These are phyloP conservation scores for Stercorarius parasiticus DNA, from an alignment of 2,113 vertebrate species.

Conservation along the genomic window DNA sequence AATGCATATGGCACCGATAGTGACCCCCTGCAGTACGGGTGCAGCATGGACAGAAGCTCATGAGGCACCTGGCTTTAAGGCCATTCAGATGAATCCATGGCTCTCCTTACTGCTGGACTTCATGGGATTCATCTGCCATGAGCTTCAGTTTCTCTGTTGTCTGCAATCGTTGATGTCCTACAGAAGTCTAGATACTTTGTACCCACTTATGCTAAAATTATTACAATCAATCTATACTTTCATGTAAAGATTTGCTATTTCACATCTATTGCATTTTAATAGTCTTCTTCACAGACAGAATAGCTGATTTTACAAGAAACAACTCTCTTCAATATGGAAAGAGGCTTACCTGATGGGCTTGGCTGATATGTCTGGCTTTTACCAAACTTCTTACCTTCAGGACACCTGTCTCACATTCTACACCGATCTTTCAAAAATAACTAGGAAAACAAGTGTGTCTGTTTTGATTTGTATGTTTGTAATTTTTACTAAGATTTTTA, in stretches of 20 bases:
- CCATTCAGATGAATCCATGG: background rate
- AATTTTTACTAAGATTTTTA: background rate
- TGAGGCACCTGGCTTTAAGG: background rate
- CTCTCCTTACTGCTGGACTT: background rate
- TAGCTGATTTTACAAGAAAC: background rate
- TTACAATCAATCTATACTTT: background rate
- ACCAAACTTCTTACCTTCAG: background rate
- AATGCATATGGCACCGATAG: background rate
- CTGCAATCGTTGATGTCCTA: background rate
- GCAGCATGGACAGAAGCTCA: background rate
- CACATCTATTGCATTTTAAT: background rate
- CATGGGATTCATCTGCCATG: background rate
- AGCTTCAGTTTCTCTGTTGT: background rate
- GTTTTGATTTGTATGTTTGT: background rate
- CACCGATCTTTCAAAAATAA: background rate
- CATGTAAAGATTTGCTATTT: background rate
- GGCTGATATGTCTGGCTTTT: background rate
- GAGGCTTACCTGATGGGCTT: background rate
- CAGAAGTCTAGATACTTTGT: background rate
- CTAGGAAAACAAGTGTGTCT: background rate
- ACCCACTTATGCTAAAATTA: background rate
- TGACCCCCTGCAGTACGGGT: accelerated
- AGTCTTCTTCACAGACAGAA: background rate
- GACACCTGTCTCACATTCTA: background rate
- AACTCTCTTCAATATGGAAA: background rate